Percentiles rank a stretch among this genome's conserved stretches.
Evolutionary conservation across 2,113 vertebrate species (phyloP).

Genomic region (Ptyas mucosa): DNA sequence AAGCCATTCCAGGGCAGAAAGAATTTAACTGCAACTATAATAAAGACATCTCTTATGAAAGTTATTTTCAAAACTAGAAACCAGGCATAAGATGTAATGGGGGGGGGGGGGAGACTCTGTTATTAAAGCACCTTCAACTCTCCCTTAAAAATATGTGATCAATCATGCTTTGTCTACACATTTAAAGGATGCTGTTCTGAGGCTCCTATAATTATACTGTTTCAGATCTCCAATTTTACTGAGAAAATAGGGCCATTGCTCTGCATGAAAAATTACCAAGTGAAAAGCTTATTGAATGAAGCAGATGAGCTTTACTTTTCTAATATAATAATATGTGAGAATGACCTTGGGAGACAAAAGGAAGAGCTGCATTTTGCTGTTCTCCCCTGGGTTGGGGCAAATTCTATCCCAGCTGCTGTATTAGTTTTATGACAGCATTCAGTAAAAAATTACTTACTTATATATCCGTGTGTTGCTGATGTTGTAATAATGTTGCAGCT

Average conservation of each 20-base stretch:
- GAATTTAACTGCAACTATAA: background rate
- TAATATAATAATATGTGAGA: slow-evolving; percentile 21
- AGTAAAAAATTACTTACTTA: background rate
- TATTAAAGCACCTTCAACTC: background rate
- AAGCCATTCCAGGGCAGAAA: slow-evolving; percentile 31
- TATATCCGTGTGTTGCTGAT: background rate
- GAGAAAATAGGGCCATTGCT: slow-evolving; percentile 35
- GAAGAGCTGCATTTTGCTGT: background rate
- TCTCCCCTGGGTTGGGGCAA: background rate
- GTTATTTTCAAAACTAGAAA: slow-evolving; percentile 5
- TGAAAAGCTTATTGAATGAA: slow-evolving; percentile 3
- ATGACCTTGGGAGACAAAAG: background rate
- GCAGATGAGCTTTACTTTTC: slow-evolving; percentile 4
- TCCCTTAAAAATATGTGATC: slow-evolving; percentile 5
- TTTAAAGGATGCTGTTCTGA: slow-evolving; percentile 20
- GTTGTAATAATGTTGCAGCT: background rate
- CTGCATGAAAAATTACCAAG: slow-evolving; percentile 29
- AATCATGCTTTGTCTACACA: background rate
- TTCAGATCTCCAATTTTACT: slow-evolving; percentile 38
- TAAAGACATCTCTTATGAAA: slow-evolving; percentile 19
- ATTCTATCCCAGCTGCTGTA: background rate
- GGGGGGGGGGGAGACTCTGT: background rate
- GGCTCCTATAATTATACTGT: slow-evolving; percentile 10
- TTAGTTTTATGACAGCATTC: background rate
- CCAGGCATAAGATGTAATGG: background rate